Conservation (phyloP, 2,888 invertebrate species). For the Thyatira batis region DNA sequence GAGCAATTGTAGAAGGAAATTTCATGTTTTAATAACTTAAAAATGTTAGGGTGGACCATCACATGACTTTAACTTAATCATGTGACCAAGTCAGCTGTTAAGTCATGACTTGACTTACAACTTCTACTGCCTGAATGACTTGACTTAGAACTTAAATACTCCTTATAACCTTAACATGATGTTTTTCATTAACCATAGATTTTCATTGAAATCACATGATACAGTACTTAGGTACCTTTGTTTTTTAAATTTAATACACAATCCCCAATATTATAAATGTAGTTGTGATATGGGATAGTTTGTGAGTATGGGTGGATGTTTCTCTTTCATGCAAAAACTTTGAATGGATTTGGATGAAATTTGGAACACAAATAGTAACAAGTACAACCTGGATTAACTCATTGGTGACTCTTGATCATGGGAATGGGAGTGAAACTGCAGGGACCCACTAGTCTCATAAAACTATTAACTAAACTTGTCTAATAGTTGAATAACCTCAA, state of each 20-base stretch:
- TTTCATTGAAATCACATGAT: neutral
- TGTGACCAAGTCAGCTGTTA: slow-evolving; percentile 59
- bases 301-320: too few relatives aligned
- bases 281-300: too few relatives aligned
- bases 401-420: too few relatives aligned
- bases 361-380: too few relatives aligned
- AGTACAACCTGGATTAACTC: too few relatives aligned
- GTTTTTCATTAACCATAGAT: too few relatives aligned
- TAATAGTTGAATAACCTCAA: neutral
- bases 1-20: neutral
- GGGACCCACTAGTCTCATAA: too few relatives aligned
- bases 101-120: slow-evolving; percentile 17
- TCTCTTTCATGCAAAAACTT: too few relatives aligned
- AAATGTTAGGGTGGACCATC: slow-evolving; percentile 31
- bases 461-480: too few relatives aligned
- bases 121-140: slow-evolving; percentile 3
- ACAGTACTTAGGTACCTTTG: neutral
- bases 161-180: neutral
- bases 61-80: slow-evolving; percentile 63
- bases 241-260: neutral
- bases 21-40: neutral
- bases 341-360: too few relatives aligned
- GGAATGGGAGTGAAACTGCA: too few relatives aligned
- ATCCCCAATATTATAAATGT: neutral
- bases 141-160: neutral